phyloP scores from a whole-genome alignment of 2,888 invertebrate genomes.

The Euclidia mi region DNA sequence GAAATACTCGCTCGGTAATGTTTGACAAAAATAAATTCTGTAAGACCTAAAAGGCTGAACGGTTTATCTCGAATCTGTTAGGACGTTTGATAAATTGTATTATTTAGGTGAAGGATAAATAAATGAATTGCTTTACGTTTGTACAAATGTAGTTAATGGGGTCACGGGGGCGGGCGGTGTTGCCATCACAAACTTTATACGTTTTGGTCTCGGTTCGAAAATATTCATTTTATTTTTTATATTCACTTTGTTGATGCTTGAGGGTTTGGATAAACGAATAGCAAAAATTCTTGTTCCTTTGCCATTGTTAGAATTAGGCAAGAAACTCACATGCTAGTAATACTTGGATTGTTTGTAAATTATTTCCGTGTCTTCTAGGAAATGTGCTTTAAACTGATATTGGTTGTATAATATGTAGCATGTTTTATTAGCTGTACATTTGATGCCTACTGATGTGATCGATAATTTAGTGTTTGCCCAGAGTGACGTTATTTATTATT shows the following conservation, averaged over 20 bases:
- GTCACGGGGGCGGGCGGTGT: slow-evolving; percentile 16
- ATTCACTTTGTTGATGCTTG: slow-evolving; percentile 39
- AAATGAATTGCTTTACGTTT: slow-evolving; percentile 42
- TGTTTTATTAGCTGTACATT: too few species aligned
- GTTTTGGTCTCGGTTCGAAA: slow-evolving; percentile 41
- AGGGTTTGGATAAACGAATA: slow-evolving; percentile 25
- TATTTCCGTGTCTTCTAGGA: too few species aligned
- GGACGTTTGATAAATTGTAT: slow-evolving; percentile 44
- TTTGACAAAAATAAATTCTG: slow-evolving; percentile 25
- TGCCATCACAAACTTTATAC: slow-evolving; percentile 49
- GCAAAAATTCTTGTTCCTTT: slow-evolving; percentile 13
- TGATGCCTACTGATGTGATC: slow-evolving; percentile 5
- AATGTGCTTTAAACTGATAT: too few species aligned
- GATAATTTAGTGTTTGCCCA: slow-evolving; percentile 35
- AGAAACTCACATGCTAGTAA: background rate
- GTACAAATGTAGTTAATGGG: slow-evolving; percentile 54
- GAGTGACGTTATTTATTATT: slow-evolving; percentile 50
- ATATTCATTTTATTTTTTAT: slow-evolving; percentile 43
- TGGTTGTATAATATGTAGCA: too few species aligned
- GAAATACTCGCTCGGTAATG: slow-evolving; percentile 7
- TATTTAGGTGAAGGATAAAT: slow-evolving; percentile 53
- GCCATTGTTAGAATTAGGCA: slow-evolving; percentile 3
- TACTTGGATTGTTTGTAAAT: too few species aligned
- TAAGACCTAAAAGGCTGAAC: slow-evolving; percentile 50
- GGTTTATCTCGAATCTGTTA: slow-evolving; percentile 55